phyloP scores from a whole-genome alignment of 2,888 invertebrate genomes.

The Sphaerophoria taeniata region DNA sequence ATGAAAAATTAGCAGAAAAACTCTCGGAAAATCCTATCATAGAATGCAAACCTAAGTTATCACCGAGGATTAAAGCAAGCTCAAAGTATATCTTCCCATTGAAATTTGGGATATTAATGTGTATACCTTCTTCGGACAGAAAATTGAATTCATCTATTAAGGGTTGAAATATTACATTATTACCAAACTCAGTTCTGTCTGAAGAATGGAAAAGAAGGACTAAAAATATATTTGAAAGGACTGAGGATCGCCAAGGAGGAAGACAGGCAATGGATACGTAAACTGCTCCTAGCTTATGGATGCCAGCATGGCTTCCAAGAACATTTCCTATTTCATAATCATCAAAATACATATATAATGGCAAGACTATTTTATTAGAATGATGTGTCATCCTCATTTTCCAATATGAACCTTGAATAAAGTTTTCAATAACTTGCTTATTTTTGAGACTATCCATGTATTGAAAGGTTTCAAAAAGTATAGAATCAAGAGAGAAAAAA shows the following conservation, averaged over 20 bases:
- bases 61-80: neutral
- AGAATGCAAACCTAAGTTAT: neutral
- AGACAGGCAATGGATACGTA: too few species aligned
- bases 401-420: too few species aligned
- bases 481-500: neutral
- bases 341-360: too few species aligned
- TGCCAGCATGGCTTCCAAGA: too few species aligned
- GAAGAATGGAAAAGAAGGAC: too few species aligned
- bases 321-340: too few species aligned
- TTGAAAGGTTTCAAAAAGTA: neutral
- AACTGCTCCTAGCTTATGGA: too few species aligned
- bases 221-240: too few species aligned
- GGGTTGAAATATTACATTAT: neutral
- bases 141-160: slow-evolving; percentile 7
- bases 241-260: too few species aligned
- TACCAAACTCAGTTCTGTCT: too few species aligned
- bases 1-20: slow-evolving; percentile 13
- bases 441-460: slow-evolving; percentile 3
- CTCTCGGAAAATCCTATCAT: neutral
- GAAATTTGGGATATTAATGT: neutral
- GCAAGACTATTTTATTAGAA: too few species aligned
- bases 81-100: neutral
- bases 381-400: too few species aligned
- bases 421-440: neutral
- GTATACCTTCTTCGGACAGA: neutral